These are phyloP conservation scores for Cetoscarus ocellatus DNA, from an alignment of 2,797 vertebrate genomes.

Conservation along the genomic window DNA sequence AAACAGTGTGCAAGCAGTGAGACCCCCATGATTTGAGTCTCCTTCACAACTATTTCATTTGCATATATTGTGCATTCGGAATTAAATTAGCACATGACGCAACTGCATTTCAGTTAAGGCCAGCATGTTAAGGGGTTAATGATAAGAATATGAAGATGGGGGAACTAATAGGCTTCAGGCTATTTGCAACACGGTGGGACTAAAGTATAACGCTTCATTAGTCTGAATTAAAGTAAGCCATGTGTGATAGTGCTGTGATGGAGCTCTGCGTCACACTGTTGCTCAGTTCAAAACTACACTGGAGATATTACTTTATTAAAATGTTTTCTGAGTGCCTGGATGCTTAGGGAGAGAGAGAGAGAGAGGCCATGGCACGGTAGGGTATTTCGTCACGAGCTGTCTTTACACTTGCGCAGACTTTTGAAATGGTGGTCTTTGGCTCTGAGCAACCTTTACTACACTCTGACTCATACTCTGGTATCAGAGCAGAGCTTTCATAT, in stretches of 20 bases:
- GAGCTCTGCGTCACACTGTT: conserved; percentile 30
- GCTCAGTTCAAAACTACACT: conserved; percentile 23
- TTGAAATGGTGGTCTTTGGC: conserved; percentile 66
- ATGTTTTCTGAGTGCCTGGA: conserved; percentile 4
- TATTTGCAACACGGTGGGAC: conserved; percentile 72
- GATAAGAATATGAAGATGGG: conserved; percentile 68
- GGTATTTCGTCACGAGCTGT: conserved; percentile 68
- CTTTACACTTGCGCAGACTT: conserved; percentile 67
- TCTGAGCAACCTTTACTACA: conserved; percentile 38
- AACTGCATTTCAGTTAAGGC: conserved; percentile 59
- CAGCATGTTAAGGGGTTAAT: conserved; percentile 71
- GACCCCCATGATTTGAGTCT: conserved; percentile 44
- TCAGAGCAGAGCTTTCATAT: conserved; percentile 36
- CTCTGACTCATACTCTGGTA: conserved; percentile 50
- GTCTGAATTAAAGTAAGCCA: conserved; percentile 64
- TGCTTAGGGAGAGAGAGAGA: conserved; percentile 20
- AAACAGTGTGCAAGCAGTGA: conserved; percentile 44
- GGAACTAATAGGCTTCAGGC: conserved; percentile 72
- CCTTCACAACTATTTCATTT: conserved; percentile 50
- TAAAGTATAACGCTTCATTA: conserved; percentile 63
- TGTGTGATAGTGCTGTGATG: conserved; percentile 59
- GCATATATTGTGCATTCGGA: conserved; percentile 71
- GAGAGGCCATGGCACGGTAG: conserved; percentile 39
- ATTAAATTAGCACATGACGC: conserved; percentile 74
- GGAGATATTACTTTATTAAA: conserved; percentile 49